A percentile compares a stretch with the other conserved stretches of the same genome.
These are phyloP conservation scores for Cherax destructor DNA, from an alignment of 1,140 invertebrate genomes.

Conservation along the genomic window DNA sequence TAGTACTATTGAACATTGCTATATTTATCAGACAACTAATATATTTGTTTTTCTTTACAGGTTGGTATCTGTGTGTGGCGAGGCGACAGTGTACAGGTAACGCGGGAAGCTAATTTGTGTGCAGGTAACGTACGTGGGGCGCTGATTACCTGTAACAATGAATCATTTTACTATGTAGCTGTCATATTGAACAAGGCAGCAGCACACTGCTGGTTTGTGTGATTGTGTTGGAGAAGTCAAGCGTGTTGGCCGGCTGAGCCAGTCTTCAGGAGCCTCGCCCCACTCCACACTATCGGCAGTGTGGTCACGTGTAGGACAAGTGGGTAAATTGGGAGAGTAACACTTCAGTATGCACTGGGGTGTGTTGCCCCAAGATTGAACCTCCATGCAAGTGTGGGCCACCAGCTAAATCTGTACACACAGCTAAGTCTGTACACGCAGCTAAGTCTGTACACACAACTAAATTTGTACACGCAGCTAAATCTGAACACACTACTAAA, in stretches of 20 bases:
- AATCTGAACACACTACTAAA: no score
- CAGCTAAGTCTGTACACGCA: background rate
- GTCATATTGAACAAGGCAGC: no score
- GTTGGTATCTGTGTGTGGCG: background rate
- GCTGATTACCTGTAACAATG: no score
- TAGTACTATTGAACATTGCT: no score
- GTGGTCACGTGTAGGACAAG: conserved; percentile 37
- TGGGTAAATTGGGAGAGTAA: conserved; percentile 51
- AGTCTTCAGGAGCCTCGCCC: background rate
- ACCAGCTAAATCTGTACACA: conserved; percentile 20
- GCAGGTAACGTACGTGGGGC: no score
- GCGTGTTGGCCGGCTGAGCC: no score
- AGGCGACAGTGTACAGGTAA: background rate
- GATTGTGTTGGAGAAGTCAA: no score
- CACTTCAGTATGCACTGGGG: conserved; percentile 27
- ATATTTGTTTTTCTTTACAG: background rate
- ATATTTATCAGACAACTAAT: background rate
- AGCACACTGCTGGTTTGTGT: no score
- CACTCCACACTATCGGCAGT: conserved; percentile 1
- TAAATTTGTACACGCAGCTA: no score
- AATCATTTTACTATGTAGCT: no score
- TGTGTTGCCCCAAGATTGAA: conserved; percentile 37
- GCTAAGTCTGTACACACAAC: no score
- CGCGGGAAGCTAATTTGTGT: no score
- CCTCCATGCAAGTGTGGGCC: conserved; percentile 15